phyloP scores from a whole-genome alignment of 2,113 vertebrate genomes.

The Grammomys dolichurus region DNA sequence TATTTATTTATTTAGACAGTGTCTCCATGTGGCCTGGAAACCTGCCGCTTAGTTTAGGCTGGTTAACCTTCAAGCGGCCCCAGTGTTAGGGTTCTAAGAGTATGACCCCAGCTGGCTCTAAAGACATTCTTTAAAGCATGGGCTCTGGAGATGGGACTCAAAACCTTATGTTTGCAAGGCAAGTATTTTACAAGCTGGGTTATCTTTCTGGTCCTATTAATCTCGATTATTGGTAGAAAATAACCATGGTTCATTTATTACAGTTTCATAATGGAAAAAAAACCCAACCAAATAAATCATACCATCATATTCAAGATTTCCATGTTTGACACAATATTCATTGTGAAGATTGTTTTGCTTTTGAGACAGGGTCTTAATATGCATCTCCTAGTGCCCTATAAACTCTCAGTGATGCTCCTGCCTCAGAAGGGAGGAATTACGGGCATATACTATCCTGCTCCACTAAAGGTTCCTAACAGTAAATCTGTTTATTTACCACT shows the following conservation, averaged over 20 bases:
- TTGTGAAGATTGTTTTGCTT: background rate
- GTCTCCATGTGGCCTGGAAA: background rate
- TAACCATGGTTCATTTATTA: background rate
- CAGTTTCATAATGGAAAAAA: background rate
- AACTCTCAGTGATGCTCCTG: background rate
- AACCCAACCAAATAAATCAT: background rate
- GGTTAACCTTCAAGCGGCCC: too few relatives aligned
- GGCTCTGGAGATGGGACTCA: too few relatives aligned
- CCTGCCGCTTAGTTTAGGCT: background rate
- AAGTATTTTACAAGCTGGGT: background rate
- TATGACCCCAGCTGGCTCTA: too few relatives aligned
- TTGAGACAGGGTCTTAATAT: background rate
- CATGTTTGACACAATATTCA: accelerated
- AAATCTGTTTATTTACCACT: background rate
- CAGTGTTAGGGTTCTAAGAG: background rate
- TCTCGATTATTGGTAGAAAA: slow-evolving; percentile 2
- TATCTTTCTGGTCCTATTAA: background rate
- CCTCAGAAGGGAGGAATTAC: background rate
- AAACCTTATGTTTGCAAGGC: too few relatives aligned
- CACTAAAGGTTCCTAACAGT: background rate
- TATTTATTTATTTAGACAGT: background rate
- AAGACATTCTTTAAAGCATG: background rate
- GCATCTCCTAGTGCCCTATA: background rate
- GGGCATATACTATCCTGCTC: background rate
- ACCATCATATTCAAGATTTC: background rate